Conservation (phyloP, 2,113 vertebrate genomes). For the Ardeotis arabs region DNA sequence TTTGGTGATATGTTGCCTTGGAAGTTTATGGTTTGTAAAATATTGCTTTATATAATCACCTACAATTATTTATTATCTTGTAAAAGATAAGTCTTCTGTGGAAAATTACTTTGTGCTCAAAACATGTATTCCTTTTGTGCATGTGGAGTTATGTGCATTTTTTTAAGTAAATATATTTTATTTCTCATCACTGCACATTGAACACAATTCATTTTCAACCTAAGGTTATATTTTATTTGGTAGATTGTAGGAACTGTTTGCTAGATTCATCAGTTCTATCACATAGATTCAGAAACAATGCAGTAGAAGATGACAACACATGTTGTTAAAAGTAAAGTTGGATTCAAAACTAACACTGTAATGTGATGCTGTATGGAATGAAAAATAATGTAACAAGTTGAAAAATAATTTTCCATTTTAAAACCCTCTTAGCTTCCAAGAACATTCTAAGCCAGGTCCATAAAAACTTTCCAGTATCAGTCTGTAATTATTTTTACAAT, state of each 20-base stretch:
- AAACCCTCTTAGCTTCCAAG: background rate
- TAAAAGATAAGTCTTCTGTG: background rate
- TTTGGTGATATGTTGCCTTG: background rate
- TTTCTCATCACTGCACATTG: background rate
- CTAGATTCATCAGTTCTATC: background rate
- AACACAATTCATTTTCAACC: background rate
- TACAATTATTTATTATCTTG: conserved; percentile 5
- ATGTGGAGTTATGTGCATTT: background rate
- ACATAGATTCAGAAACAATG: background rate
- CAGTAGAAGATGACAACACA: background rate
- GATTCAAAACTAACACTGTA: background rate
- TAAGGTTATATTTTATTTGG: background rate
- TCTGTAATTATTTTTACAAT: background rate
- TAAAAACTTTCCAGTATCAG: background rate
- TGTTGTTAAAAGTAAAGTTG: background rate
- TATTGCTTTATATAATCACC: background rate
- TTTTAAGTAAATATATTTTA: background rate
- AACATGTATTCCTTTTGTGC: background rate
- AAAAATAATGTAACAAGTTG: background rate
- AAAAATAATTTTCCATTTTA: background rate
- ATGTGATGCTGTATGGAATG: background rate
- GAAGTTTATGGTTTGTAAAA: background rate
- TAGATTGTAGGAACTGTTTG: background rate
- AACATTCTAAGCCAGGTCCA: background rate
- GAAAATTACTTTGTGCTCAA: conserved; percentile 1